These are phyloP conservation scores for Amitus sp. DNA, from an alignment of 2,888 invertebrate species.

Conservation along the genomic window DNA sequence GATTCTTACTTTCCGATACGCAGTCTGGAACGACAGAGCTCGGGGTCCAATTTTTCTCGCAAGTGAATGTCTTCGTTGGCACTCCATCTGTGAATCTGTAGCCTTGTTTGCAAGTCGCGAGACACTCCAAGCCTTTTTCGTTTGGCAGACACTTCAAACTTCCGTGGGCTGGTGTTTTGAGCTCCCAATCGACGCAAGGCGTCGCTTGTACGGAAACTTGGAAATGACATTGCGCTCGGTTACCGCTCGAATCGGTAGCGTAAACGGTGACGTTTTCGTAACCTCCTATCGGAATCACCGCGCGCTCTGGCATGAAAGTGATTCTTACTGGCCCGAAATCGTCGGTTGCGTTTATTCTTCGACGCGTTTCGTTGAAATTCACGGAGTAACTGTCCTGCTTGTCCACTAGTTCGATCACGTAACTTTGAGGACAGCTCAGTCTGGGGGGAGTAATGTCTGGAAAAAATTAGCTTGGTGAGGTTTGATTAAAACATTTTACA, in stretches of 20 bases:
- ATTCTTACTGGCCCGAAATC: slow-evolving; percentile 88
- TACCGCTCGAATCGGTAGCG: slow-evolving; percentile 87
- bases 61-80: slow-evolving; percentile 86
- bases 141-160: slow-evolving; percentile 87
- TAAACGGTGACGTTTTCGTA: slow-evolving; percentile 93
- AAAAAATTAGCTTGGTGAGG: too few relatives aligned
- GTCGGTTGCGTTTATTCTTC: slow-evolving; percentile 86
- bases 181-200: slow-evolving; percentile 94
- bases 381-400: slow-evolving; percentile 90
- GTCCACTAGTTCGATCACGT: slow-evolving; percentile 91
- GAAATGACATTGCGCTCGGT: slow-evolving; percentile 91
- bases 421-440: slow-evolving; percentile 92
- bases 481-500: too few relatives aligned
- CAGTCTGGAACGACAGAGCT: slow-evolving; percentile 93
- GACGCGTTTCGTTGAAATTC: slow-evolving; percentile 89
- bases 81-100: slow-evolving; percentile 92
- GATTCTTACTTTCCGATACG: slow-evolving; percentile 85
- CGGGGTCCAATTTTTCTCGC: slow-evolving; percentile 88
- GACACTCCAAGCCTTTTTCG: slow-evolving; percentile 85
- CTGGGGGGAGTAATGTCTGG: slow-evolving; percentile 89
- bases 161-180: slow-evolving; percentile 89
- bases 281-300: slow-evolving; percentile 84
- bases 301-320: slow-evolving; percentile 75
- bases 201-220: slow-evolving; percentile 93
- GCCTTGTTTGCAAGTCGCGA: slow-evolving; percentile 89